These are phyloP conservation scores for Neoscelio sp. DNA, from an alignment of 2,888 invertebrate genomes.

Conservation along the genomic window DNA sequence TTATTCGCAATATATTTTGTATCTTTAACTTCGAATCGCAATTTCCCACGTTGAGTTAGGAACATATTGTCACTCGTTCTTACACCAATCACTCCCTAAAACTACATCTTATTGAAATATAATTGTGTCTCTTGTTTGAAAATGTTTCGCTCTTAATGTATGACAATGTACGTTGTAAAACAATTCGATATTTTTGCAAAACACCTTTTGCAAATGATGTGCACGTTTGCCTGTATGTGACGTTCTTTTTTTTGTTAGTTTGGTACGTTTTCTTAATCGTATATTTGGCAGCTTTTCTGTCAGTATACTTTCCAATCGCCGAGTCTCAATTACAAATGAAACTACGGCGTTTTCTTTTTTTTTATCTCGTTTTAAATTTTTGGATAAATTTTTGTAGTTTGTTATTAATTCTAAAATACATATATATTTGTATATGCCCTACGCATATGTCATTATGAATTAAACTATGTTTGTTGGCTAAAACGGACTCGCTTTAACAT, in stretches of 20 bases:
- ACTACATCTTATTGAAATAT: constrained; percentile 48
- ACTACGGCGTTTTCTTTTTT: constrained; percentile 11
- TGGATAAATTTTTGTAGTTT: constrained; percentile 25
- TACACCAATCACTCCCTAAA: constrained; percentile 45
- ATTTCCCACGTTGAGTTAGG: constrained; percentile 66
- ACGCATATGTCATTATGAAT: constrained; percentile 54
- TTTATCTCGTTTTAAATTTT: not conserved
- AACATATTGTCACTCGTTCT: constrained; percentile 71
- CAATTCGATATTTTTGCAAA: constrained; percentile 35
- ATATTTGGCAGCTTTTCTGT: constrained; percentile 59
- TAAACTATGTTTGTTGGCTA: constrained; percentile 46
- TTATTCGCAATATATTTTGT: constrained; percentile 3
- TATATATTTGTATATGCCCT: constrained; percentile 60
- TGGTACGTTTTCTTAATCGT: constrained; percentile 39
- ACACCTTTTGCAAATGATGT: constrained; percentile 4
- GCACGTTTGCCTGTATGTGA: constrained; percentile 2
- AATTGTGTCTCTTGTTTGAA: constrained; percentile 42
- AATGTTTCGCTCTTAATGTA: constrained; percentile 38
- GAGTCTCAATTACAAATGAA: constrained; percentile 9
- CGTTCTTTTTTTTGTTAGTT: constrained; percentile 2
- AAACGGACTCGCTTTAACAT: constrained; percentile 48
- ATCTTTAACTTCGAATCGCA: constrained; percentile 14
- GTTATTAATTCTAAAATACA: constrained; percentile 63
- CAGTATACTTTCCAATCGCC: constrained; percentile 27
- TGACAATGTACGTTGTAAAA: constrained; percentile 37